Evolutionary conservation across 2,888 invertebrate genomes (phyloP).

Genomic region (Acanthosoma haemorrhoidale): DNA sequence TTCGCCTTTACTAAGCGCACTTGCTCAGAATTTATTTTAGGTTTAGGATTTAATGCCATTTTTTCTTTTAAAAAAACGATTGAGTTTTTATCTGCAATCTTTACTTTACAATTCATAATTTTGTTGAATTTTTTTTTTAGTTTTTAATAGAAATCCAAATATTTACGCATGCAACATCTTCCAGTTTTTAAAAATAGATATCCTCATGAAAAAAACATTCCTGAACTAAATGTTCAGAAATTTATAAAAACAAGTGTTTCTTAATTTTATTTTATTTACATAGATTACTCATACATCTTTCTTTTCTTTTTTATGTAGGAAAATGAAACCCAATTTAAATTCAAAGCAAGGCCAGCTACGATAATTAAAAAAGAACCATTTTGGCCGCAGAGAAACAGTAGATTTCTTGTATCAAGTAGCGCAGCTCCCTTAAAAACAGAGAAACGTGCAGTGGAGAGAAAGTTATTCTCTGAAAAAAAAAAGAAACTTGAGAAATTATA

Average conservation of each 20-base stretch:
- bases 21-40: too few species aligned
- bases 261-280: too few species aligned
- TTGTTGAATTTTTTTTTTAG: not conserved
- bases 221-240: too few species aligned
- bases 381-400: not conserved
- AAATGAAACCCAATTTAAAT: not conserved
- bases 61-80: too few species aligned
- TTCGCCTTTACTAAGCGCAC: too few species aligned
- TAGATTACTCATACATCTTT: too few species aligned
- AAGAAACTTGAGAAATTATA: not conserved
- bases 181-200: not conserved
- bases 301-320: not conserved
- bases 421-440: not conserved
- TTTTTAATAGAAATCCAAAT: not conserved
- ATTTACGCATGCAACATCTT: not conserved
- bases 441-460: not conserved
- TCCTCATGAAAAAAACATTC: too few species aligned
- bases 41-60: too few species aligned
- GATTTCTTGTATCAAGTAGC: not conserved
- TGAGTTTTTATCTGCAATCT: too few species aligned
- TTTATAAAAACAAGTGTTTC: too few species aligned
- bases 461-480: not conserved
- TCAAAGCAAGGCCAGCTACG: not conserved
- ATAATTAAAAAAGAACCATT: conserved; percentile 10
- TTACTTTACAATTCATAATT: not conserved